A percentile compares a stretch with the other conserved stretches of the same genome.
phyloP scores from a whole-genome alignment of 2,797 vertebrate genomes.

The Odontamblyopus rebecca region DNA sequence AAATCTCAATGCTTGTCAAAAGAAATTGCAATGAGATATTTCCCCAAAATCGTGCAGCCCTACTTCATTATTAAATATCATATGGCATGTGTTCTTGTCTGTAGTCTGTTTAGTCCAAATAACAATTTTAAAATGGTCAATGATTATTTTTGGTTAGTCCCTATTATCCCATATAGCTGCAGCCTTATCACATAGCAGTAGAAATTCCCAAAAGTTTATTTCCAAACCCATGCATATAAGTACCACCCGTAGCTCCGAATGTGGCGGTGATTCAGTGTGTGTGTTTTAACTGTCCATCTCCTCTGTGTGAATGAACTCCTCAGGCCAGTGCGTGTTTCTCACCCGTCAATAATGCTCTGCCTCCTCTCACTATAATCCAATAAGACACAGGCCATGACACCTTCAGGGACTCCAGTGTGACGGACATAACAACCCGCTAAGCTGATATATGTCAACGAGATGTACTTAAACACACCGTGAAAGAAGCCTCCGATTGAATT shows the following conservation, averaged over 20 bases:
- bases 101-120: too few relatives aligned
- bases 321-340: not conserved
- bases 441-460: conserved; percentile 9
- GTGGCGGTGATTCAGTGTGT: not conserved
- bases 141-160: not conserved
- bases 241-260: not conserved
- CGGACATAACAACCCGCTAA: conserved; percentile 16
- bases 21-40: too few relatives aligned
- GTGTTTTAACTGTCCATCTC: not conserved
- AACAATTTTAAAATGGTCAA: not conserved
- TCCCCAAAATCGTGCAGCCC: too few relatives aligned
- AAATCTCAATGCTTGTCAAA: too few relatives aligned
- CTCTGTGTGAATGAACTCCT: conserved; percentile 4
- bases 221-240: not conserved
- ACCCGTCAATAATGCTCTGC: conserved; percentile 48
- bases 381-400: conserved; percentile 43
- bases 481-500: conserved; percentile 34
- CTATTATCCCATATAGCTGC: not conserved
- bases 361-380: conserved; percentile 68
- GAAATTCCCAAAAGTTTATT: too few relatives aligned
- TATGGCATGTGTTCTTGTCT: too few relatives aligned
- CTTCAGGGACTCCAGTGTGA: conserved; percentile 30
- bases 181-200: not conserved
- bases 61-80: too few relatives aligned
- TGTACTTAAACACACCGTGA: conserved; percentile 26